Evolutionary conservation across 2,113 vertebrate species (phyloP).

Genomic region (Excalfactoria chinensis): DNA sequence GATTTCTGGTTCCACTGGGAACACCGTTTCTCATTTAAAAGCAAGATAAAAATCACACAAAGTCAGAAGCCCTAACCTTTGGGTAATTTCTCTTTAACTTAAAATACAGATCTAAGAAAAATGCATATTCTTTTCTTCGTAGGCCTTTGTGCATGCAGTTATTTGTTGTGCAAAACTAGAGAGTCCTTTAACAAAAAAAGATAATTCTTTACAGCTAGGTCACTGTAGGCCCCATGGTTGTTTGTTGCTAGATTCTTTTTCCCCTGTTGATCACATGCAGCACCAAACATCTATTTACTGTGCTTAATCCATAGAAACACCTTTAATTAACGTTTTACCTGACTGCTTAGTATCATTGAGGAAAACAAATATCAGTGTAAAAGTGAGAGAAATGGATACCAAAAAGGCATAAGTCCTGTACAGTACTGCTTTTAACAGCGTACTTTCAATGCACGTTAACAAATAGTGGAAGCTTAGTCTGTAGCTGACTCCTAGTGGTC

Average conservation of each 20-base stretch:
- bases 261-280: fast-evolving
- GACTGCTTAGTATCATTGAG: neutral
- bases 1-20: neutral
- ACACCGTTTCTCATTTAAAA: neutral
- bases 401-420: neutral
- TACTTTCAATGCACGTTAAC: neutral
- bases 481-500: neutral
- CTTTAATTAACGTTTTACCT: neutral
- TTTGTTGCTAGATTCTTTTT: neutral
- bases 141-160: neutral
- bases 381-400: neutral
- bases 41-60: neutral
- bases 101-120: neutral
- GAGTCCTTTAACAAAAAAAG: neutral
- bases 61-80: neutral
- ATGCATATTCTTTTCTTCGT: neutral
- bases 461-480: neutral
- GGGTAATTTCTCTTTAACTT: neutral
- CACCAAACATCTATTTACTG: neutral
- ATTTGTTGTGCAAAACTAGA: neutral
- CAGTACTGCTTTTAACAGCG: neutral
- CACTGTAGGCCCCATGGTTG: neutral
- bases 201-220: neutral
- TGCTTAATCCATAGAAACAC: neutral
- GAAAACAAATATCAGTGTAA: neutral